Evolutionary conservation across 1,140 invertebrate species (phyloP), one percentile per base, ranked within the genome.

Genomic region (Oryctes rhinoceros): DNA sequence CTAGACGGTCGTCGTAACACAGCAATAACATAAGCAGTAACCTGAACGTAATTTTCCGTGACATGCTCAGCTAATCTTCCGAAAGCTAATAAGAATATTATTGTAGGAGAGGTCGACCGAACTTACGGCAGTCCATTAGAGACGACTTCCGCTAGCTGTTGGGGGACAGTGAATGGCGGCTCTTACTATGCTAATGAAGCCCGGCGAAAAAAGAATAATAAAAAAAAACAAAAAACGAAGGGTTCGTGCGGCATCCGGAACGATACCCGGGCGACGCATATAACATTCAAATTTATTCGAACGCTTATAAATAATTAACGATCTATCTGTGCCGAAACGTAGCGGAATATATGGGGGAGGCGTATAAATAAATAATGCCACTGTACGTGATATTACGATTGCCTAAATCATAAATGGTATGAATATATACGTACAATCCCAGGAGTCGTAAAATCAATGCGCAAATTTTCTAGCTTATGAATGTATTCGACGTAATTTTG

Each of bases 121-220:
- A 67, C 65, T 67, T 67, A 67, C 18, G 65, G 65, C 65, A 67
- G 65, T 67, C 65, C 65, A 24, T 67, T 67, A 67, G 65, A 67
- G 65, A 11, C 65, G 65, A 67, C 65, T 67, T 18, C 65, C 65
- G 65, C 20, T 67, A 67, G 65, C 18, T 67, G 18, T 67, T 67
- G 3, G 13, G 65, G 65, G 18, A 35, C n/a, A 24, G 13, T 35
- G 65, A 67, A 18, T 67, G n/a, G 20, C 65, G 10, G n/a, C 65
- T 53, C 49, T 67, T 24, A 67, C 65, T 67, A 67, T 67, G 65
- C 65, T 67, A 67, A 67, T 67, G 65, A 67, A 35, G 65, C 18
- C 65, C 65, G 20, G 65, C 39, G 39, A 44, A 44, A 44, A 44
- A 35, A n/a, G n/a, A n/a, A n/a, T n/a, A n/a, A n/a, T n/a, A n/a